These are phyloP conservation scores for Rhadinocentrus ornatus DNA, from an alignment of 2,797 vertebrate genomes.

Conservation along the genomic window DNA sequence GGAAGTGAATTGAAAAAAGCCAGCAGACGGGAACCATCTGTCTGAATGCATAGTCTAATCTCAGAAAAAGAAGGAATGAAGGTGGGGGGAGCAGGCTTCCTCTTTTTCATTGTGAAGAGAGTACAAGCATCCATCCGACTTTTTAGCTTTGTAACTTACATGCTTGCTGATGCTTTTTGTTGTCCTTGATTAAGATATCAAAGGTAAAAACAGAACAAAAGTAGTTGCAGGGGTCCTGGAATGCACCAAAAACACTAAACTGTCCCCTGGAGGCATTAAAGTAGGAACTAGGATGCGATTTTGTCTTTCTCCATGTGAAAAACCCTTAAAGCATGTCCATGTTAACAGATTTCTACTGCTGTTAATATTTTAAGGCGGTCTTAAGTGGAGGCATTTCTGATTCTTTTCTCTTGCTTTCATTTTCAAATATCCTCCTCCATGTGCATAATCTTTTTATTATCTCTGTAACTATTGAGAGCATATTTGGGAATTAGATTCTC, in stretches of 20 bases:
- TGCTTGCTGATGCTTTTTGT: constrained; percentile 45
- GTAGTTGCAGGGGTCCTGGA: constrained; percentile 61
- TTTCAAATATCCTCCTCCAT: not conserved
- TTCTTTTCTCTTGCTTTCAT: constrained; percentile 5
- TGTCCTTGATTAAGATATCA: constrained; percentile 68
- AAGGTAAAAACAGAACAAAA: constrained; percentile 62
- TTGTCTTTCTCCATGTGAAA: constrained; percentile 45
- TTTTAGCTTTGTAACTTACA: constrained; percentile 35
- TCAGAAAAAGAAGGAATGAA: constrained; percentile 60
- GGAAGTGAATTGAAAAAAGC: constrained; percentile 94
- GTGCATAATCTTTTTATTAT: constrained; percentile 3
- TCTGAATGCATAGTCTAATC: constrained; percentile 88
- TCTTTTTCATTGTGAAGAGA: constrained; percentile 41
- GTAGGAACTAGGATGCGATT: constrained; percentile 64
- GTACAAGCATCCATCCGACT: constrained; percentile 28
- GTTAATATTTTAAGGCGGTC: not conserved
- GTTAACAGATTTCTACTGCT: too few species aligned
- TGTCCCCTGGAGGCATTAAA: constrained; percentile 48
- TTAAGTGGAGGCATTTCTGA: not conserved
- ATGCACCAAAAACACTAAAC: constrained; percentile 61
- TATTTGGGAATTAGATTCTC: constrained; percentile 26
- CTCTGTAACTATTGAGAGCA: constrained; percentile 1
- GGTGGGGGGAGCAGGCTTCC: constrained; percentile 72
- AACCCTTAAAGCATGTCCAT: constrained; percentile 32
- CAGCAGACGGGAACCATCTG: constrained; percentile 98